Evolutionary conservation across 2,113 vertebrate species (phyloP).

Genomic region (Centropristis striata): DNA sequence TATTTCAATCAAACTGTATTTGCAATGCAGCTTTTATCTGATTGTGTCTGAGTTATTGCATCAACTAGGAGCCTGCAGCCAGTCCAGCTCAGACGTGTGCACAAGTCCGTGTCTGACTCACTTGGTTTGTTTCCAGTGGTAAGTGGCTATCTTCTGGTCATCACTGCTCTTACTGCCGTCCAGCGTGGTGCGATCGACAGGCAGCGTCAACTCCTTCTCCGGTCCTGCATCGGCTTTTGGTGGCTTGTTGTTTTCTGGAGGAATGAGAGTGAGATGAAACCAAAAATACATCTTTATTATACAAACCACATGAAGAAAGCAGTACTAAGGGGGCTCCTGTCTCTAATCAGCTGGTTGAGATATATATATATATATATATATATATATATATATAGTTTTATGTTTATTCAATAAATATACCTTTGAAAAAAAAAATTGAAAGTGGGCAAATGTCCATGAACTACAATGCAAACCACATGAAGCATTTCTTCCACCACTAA

Average conservation of each 20-base stretch:
- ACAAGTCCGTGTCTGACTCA: constrained; percentile 71
- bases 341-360: no score
- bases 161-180: constrained; percentile 96
- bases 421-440: no score
- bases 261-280: background rate
- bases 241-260: constrained; percentile 96
- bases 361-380: no score
- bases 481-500: background rate
- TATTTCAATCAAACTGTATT: background rate
- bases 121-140: constrained; percentile 93
- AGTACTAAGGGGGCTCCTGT: background rate
- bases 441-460: no score
- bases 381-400: no score
- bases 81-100: background rate
- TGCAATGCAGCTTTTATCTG: background rate
- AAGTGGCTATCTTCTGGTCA: constrained; percentile 94
- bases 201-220: constrained; percentile 96
- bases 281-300: background rate
- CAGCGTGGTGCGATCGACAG: constrained; percentile 94
- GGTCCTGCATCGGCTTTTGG: constrained; percentile 95
- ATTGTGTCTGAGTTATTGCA: background rate
- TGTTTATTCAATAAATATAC: no score
- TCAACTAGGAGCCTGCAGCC: background rate
- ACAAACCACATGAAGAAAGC: background rate
- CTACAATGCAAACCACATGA: background rate